These are phyloP conservation scores for Endotricha flammealis DNA, from an alignment of 2,888 invertebrate genomes.

Conservation along the genomic window DNA sequence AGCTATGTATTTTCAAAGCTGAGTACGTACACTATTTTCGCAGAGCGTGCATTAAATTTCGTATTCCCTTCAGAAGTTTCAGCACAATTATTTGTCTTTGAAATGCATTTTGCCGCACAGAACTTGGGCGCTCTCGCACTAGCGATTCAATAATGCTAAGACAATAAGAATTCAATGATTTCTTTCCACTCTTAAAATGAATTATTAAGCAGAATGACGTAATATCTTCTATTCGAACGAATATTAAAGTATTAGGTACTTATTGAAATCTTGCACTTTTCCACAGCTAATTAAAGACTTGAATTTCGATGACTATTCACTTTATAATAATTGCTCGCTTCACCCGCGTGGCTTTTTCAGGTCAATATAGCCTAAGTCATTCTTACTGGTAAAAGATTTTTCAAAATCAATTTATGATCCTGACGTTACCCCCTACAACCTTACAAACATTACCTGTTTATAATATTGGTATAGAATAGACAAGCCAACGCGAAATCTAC, in stretches of 20 bases:
- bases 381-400: no score
- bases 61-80: constrained; percentile 44
- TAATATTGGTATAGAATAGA: no score
- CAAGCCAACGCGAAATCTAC: no score
- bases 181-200: constrained; percentile 20
- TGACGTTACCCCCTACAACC: no score
- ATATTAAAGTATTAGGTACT: constrained; percentile 1
- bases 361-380: no score
- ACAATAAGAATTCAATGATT: constrained; percentile 31
- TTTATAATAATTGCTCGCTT: no score
- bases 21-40: constrained; percentile 39
- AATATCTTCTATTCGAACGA: constrained; percentile 8
- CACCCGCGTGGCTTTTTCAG: no score
- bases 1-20: constrained; percentile 27
- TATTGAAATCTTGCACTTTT: constrained; percentile 7
- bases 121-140: constrained; percentile 41
- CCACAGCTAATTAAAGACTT: no score
- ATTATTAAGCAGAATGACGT: constrained; percentile 9
- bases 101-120: constrained; percentile 45
- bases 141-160: constrained; percentile 34
- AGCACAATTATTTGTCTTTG: constrained; percentile 57
- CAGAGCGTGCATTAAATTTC: constrained; percentile 45
- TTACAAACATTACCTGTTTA: no score
- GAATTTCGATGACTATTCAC: no score
- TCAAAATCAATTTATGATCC: no score